Evolutionary conservation across 2,888 invertebrate genomes (phyloP).

Genomic region (Drosophila borborema): DNA sequence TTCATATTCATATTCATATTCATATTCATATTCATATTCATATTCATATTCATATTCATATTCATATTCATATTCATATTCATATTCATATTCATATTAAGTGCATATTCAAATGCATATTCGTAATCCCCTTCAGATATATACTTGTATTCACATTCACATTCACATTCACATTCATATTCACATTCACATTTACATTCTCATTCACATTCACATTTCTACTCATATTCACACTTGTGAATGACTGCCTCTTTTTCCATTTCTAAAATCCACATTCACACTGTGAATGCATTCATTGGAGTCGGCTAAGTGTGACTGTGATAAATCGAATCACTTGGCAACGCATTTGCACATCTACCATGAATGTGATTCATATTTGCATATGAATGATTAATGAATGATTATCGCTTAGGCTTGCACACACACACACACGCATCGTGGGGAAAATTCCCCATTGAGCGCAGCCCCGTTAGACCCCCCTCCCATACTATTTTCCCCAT

Average conservation of each 20-base stretch:
- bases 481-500: slow-evolving; percentile 7
- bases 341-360: slow-evolving; percentile 32
- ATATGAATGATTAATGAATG: slow-evolving; percentile 67
- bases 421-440: slow-evolving; percentile 13
- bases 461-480: slow-evolving; percentile 2
- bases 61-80: neutral
- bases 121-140: neutral
- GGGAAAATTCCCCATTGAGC: slow-evolving; percentile 13
- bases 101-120: neutral
- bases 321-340: slow-evolving; percentile 19
- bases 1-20: neutral
- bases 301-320: neutral
- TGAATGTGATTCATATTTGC: slow-evolving; percentile 53
- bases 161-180: neutral
- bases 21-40: neutral
- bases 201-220: neutral
- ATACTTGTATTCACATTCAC: neutral
- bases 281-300: slow-evolving; percentile 1
- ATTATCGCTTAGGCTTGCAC: slow-evolving; percentile 53
- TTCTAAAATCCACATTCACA: neutral
- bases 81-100: neutral
- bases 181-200: neutral
- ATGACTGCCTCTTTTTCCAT: slow-evolving; percentile 13
- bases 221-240: neutral
- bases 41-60: neutral